These are phyloP conservation scores for Dasysyrphus tricinctus DNA, from an alignment of 2,888 invertebrate genomes.

Conservation along the genomic window DNA sequence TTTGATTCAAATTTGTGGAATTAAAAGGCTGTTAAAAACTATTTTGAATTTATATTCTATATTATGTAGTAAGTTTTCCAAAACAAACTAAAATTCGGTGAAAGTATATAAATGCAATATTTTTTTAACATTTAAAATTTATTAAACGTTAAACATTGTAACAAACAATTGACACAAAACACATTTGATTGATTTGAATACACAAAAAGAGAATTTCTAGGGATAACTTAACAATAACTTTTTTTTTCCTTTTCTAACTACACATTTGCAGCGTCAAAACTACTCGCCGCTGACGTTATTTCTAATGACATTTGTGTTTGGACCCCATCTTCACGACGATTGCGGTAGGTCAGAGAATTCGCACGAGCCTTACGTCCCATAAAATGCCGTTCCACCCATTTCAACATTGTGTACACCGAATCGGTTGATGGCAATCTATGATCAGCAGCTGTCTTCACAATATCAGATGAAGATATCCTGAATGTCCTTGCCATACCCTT, in stretches of 20 bases:
- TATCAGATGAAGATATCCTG: conserved; percentile 92
- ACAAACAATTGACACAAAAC: conserved; percentile 39
- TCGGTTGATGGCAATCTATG: conserved; percentile 94
- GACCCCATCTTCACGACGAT: conserved; percentile 88
- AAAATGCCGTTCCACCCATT: conserved; percentile 95
- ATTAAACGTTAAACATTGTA: conserved; percentile 41
- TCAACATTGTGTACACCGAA: conserved; percentile 94
- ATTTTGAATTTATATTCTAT: no score
- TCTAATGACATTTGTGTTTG: conserved; percentile 91
- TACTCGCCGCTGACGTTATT: conserved; percentile 81
- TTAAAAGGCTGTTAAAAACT: no score
- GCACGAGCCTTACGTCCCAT: conserved; percentile 90
- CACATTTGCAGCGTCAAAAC: conserved; percentile 79
- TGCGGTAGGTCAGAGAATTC: conserved; percentile 87
- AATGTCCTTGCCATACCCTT: conserved; percentile 97
- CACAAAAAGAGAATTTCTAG: conserved; percentile 38
- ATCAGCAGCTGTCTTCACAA: conserved; percentile 94
- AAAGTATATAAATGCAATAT: not conserved
- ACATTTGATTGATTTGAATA: conserved; percentile 43
- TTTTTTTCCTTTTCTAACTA: conserved; percentile 62
- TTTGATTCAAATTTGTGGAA: no score
- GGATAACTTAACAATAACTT: conserved; percentile 48
- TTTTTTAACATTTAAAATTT: conserved; percentile 46
- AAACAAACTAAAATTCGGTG: no score
- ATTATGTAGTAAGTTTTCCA: no score